These are phyloP conservation scores for Hepsetus odoe DNA, from an alignment of 2,113 vertebrate species.

Conservation along the genomic window DNA sequence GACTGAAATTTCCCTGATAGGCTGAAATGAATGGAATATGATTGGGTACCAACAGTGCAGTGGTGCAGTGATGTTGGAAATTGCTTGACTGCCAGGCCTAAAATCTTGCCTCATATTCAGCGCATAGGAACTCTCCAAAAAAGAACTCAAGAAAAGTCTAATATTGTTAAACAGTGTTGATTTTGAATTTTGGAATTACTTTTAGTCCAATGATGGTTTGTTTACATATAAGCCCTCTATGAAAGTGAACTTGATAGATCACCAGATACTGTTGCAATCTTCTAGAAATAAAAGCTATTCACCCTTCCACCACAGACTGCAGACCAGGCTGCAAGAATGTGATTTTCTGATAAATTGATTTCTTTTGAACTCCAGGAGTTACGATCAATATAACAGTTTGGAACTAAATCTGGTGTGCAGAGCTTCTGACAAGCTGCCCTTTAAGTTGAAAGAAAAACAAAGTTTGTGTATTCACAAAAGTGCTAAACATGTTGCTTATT, in stretches of 20 bases:
- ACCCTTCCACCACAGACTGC: neutral
- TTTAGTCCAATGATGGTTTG: neutral
- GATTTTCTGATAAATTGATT: neutral
- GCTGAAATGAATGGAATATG: neutral
- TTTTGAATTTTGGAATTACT: neutral
- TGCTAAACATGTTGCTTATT: too few species aligned
- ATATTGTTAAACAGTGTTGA: neutral
- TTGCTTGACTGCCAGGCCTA: neutral
- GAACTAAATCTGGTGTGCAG: too few species aligned
- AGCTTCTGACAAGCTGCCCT: too few species aligned
- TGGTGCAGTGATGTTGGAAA: constrained; percentile 2
- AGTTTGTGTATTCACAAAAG: too few species aligned
- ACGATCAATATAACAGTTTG: too few species aligned
- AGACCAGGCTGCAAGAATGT: neutral
- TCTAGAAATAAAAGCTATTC: neutral
- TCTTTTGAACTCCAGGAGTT: too few species aligned
- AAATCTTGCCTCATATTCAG: constrained; percentile 15
- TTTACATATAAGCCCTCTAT: neutral
- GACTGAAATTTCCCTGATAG: constrained; percentile 22
- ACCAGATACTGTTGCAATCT: constrained; percentile 15
- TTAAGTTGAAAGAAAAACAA: too few species aligned
- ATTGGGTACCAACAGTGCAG: constrained; percentile 27
- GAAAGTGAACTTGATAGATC: neutral
- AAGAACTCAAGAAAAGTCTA: neutral
- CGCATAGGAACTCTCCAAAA: neutral